Evolutionary conservation across 2,113 vertebrate genomes (phyloP).

Genomic region (Hypomesus transpacificus): DNA sequence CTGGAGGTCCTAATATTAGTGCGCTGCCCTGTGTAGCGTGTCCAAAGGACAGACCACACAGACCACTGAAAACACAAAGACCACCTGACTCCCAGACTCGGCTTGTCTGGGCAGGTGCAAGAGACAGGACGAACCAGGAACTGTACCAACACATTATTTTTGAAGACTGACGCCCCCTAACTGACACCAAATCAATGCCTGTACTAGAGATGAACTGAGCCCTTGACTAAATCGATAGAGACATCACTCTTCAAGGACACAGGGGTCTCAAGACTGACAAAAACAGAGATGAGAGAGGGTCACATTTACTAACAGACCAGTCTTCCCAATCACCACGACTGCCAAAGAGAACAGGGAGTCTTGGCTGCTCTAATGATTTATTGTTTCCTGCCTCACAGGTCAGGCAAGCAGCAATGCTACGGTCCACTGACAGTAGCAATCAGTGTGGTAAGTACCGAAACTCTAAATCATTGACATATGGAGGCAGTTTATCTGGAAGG

Average conservation of each 20-base stretch:
- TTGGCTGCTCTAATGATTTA: not conserved
- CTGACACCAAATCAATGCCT: no score
- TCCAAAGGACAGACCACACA: not conserved
- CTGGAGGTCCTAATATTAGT: slow-evolving; percentile 41
- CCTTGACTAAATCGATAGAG: no score
- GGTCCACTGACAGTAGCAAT: not conserved
- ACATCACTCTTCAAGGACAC: no score
- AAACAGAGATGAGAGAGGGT: not conserved
- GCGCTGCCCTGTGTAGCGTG: slow-evolving; percentile 43
- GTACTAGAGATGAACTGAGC: no score
- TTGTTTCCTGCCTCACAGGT: not conserved
- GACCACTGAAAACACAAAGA: slow-evolving; percentile 39
- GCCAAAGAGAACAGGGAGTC: not conserved
- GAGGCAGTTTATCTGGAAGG: not conserved
- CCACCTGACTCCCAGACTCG: slow-evolving; percentile 24
- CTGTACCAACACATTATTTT: not conserved
- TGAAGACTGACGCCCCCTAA: no score
- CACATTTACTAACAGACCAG: not conserved
- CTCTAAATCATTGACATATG: not conserved
- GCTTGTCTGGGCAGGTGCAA: slow-evolving; percentile 10
- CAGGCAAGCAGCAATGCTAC: not conserved
- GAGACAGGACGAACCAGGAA: not conserved
- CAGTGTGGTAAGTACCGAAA: not conserved
- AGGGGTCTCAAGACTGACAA: not conserved
- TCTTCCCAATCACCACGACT: not conserved